phyloP scores from a whole-genome alignment of 2,797 vertebrate genomes.

The Onychomys arenicola region DNA sequence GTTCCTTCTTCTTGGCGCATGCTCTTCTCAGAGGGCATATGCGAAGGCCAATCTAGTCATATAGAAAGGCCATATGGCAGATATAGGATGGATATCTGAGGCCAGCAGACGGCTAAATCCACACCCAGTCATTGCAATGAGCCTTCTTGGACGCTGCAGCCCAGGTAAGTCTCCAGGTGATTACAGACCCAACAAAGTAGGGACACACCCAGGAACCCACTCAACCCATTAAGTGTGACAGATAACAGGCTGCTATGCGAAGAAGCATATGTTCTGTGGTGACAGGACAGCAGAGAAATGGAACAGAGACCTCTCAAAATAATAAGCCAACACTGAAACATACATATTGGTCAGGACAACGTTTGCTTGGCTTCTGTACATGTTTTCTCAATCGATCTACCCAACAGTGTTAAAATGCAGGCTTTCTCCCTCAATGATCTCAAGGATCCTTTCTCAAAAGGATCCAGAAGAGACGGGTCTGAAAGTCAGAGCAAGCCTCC shows the following conservation, averaged over 20 bases:
- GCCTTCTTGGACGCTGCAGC: background rate
- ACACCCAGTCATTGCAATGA: background rate
- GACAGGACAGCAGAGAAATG: background rate
- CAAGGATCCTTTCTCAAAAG: background rate
- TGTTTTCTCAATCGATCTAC: background rate
- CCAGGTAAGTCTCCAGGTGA: background rate
- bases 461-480: background rate
- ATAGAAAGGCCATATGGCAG: background rate
- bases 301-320: slow-evolving; percentile 5
- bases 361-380: background rate
- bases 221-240: background rate
- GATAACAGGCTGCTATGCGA: background rate
- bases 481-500: background rate
- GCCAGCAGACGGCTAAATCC: rapidly evolving
- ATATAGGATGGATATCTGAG: background rate
- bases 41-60: background rate
- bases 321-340: background rate
- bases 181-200: background rate
- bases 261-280: background rate
- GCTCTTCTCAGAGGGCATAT: background rate
- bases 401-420: background rate
- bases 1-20: background rate
- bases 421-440: background rate
- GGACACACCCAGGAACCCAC: background rate
- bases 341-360: background rate